Evolutionary conservation across 2,888 invertebrate species (phyloP).

Genomic region (Anoplius nigerrimus): DNA sequence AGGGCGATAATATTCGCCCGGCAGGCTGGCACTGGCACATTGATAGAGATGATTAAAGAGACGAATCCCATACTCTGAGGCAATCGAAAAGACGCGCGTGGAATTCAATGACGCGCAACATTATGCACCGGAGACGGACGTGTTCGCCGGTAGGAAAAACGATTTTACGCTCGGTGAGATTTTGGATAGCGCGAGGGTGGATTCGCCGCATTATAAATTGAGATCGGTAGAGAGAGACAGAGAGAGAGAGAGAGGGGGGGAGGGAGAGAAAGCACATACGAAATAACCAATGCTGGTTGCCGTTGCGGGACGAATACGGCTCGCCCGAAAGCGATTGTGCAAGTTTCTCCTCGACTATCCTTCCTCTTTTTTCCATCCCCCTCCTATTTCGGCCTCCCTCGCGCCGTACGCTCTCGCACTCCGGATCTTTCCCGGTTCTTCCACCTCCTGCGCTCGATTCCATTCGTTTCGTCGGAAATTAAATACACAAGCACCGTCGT

Average conservation of each 20-base stretch:
- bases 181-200: neutral
- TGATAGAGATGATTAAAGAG: too few species aligned
- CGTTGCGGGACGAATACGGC: conserved; percentile 40
- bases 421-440: conserved; percentile 15
- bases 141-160: conserved; percentile 21
- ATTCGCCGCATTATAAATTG: conserved; percentile 46
- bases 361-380: conserved; percentile 13
- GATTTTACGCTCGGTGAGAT: conserved; percentile 38
- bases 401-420: conserved; percentile 3
- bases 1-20: too few species aligned
- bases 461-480: conserved; percentile 70
- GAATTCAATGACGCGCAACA: too few species aligned
- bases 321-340: conserved; percentile 40
- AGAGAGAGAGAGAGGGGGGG: conserved; percentile 24
- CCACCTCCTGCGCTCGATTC: conserved; percentile 43
- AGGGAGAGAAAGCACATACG: neutral
- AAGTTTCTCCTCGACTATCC: conserved; percentile 33
- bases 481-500: conserved; percentile 59
- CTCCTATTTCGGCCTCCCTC: neutral
- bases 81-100: too few species aligned
- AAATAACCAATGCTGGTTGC: conserved; percentile 44
- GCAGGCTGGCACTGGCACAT: too few species aligned
- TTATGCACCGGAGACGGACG: too few species aligned
- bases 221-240: conserved; percentile 37
- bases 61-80: too few species aligned